Evolutionary conservation across 2,888 invertebrate genomes (phyloP).

Genomic region (Orthonychiurus folsomi): DNA sequence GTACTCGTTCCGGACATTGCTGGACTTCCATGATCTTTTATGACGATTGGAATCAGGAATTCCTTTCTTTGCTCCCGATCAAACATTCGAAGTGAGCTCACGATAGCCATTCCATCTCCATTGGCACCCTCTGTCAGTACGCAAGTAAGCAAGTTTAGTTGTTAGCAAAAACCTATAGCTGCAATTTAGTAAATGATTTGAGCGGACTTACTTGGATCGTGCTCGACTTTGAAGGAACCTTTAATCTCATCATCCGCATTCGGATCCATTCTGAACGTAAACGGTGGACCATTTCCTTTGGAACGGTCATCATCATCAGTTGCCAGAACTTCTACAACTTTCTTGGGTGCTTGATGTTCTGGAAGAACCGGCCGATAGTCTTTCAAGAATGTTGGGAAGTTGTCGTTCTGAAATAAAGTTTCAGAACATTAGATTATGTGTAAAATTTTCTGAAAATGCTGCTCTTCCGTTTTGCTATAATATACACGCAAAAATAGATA

Average conservation of each 20-base stretch:
- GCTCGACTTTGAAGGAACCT: slow-evolving; percentile 91
- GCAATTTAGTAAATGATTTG: not conserved
- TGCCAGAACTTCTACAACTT: slow-evolving; percentile 80
- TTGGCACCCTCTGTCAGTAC: slow-evolving; percentile 90
- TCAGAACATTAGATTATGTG: too few relatives aligned
- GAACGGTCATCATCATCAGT: slow-evolving; percentile 90
- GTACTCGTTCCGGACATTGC: slow-evolving; percentile 94
- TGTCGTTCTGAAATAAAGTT: too few relatives aligned
- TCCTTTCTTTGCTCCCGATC: slow-evolving; percentile 94
- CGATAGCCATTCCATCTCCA: slow-evolving; percentile 94
- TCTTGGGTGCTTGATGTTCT: slow-evolving; percentile 79
- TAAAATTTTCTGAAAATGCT: too few relatives aligned
- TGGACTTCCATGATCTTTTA: slow-evolving; percentile 94
- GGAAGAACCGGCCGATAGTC: slow-evolving; percentile 86
- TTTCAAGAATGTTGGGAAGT: slow-evolving; percentile 84
- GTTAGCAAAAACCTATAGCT: not conserved
- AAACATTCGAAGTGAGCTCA: slow-evolving; percentile 85
- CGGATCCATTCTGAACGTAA: slow-evolving; percentile 85
- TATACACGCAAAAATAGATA: too few relatives aligned
- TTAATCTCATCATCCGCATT: slow-evolving; percentile 87
- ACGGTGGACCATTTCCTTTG: slow-evolving; percentile 93
- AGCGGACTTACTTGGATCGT: slow-evolving; percentile 73
- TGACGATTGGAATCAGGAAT: slow-evolving; percentile 91
- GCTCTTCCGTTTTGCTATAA: too few relatives aligned
- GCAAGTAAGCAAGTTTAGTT: slow-evolving; percentile 31